phyloP scores from a whole-genome alignment of 2,888 invertebrate genomes.

The Physocephala rufipes region DNA sequence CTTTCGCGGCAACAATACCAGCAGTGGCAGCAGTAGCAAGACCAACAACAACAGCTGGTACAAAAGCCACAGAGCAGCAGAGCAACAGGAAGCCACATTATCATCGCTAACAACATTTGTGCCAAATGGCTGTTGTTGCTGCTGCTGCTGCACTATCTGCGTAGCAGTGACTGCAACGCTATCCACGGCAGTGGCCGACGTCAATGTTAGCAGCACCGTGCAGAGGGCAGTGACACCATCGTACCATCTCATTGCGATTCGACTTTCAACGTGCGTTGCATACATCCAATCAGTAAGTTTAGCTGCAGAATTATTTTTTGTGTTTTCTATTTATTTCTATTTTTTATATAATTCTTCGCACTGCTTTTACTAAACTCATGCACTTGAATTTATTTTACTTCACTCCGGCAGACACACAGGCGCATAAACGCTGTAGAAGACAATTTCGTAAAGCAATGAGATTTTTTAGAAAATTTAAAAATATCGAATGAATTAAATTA shows the following conservation, averaged over 20 bases:
- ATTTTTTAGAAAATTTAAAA: too few species aligned
- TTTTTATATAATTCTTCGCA: too few species aligned
- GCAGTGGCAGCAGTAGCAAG: constrained; percentile 19
- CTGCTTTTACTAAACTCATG: too few species aligned
- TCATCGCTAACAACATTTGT: not conserved
- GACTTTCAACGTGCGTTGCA: constrained; percentile 4
- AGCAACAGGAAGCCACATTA: not conserved
- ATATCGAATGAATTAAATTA: too few species aligned
- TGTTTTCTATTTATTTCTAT: not conserved
- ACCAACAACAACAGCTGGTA: not conserved
- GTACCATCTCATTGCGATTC: not conserved
- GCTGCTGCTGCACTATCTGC: too few species aligned
- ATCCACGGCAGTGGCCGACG: not conserved
- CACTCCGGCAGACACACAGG: not conserved
- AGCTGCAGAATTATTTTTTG: not conserved
- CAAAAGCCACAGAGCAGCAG: not conserved
- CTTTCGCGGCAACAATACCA: constrained; percentile 33
- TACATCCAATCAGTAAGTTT: not conserved
- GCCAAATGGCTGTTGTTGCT: not conserved
- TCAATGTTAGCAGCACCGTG: constrained; percentile 27
- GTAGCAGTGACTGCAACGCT: too few species aligned
- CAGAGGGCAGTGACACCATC: constrained; percentile 36
- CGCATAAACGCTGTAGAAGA: too few species aligned
- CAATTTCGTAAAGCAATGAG: too few species aligned
- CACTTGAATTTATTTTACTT: not conserved